A percentile compares a stretch with the other conserved stretches of the same genome.
These are phyloP conservation scores for Keiferia lycopersicella DNA, from an alignment of 2,888 invertebrate genomes.

Conservation along the genomic window DNA sequence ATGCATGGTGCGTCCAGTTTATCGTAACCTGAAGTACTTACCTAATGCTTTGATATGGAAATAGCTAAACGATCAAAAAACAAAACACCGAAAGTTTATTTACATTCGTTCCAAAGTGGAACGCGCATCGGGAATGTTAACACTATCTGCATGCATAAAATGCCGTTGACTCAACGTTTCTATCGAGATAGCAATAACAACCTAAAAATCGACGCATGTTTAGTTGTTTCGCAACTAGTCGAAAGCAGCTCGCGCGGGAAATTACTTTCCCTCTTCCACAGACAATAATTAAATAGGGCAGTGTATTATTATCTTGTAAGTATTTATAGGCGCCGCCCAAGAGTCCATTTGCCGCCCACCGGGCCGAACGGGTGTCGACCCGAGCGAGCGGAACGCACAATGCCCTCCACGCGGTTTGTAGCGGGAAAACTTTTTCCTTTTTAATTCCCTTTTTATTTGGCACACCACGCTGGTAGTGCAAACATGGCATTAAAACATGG, in stretches of 20 bases:
- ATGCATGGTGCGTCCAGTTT: background rate
- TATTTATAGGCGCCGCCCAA: slow-evolving; percentile 63
- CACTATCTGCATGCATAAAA: slow-evolving; percentile 12
- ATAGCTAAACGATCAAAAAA: background rate
- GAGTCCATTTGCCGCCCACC: slow-evolving; percentile 69
- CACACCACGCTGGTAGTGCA: slow-evolving; percentile 23
- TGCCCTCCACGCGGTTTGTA: slow-evolving; percentile 46
- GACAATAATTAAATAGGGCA: slow-evolving; percentile 60
- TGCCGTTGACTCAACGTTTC: slow-evolving; percentile 11
- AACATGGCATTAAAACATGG: slow-evolving; percentile 9
- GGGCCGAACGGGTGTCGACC: slow-evolving; percentile 60
- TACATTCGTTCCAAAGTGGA: background rate
- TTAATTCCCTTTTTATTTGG: slow-evolving; percentile 16
- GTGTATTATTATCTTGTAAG: slow-evolving; percentile 63
- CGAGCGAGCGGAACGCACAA: slow-evolving; percentile 57
- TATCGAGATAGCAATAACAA: slow-evolving; percentile 1
- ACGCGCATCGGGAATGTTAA: background rate
- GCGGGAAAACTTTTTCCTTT: slow-evolving; percentile 37
- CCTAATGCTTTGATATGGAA: background rate
- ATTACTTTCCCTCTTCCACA: slow-evolving; percentile 49
- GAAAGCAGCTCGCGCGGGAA: slow-evolving; percentile 36
- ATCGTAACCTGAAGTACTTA: no score
- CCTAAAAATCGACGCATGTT: slow-evolving; percentile 14
- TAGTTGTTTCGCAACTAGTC: slow-evolving; percentile 28
- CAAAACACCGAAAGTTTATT: background rate